Conservation (phyloP, 2,797 vertebrate genomes). For the Menidia menidia region DNA sequence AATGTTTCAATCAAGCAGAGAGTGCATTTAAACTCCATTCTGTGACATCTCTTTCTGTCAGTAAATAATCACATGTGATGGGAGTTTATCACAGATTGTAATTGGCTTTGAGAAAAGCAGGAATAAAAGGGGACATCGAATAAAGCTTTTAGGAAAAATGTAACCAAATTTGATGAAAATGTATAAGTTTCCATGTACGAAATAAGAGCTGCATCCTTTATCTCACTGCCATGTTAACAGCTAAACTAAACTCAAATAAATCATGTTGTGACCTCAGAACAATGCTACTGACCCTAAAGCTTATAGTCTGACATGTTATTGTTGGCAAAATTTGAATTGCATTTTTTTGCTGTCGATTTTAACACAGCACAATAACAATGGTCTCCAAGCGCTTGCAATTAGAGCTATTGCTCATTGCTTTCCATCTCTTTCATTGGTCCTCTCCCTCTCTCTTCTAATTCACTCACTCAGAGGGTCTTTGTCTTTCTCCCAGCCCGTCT, state of each 20-base stretch:
- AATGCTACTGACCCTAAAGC: not conserved
- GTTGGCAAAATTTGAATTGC: constrained; percentile 3
- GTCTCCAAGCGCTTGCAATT: constrained; percentile 44
- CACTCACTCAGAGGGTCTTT: constrained; percentile 50
- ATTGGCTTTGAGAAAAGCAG: constrained; percentile 37
- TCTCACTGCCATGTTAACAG: not conserved
- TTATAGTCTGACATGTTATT: not conserved
- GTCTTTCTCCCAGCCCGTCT: constrained; percentile 31
- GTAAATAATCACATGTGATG: not conserved
- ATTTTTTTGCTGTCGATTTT: constrained; percentile 3
- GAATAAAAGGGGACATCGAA: constrained; percentile 32
- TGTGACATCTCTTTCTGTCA: not conserved
- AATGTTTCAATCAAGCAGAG: not conserved
- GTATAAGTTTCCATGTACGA: not conserved
- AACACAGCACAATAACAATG: constrained; percentile 37
- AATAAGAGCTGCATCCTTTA: not conserved
- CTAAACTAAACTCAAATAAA: not conserved
- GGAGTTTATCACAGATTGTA: constrained; percentile 19
- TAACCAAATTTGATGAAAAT: not conserved
- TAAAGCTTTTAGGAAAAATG: not conserved
- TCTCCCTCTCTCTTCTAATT: constrained; percentile 29
- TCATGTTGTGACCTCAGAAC: not conserved
- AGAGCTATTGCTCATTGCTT: constrained; percentile 33
- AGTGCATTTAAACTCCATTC: constrained; percentile 1
- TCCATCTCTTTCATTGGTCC: constrained; percentile 42